Evolutionary conservation across 1,140 invertebrate species (phyloP).

Genomic region (Arctopsyche grandis): DNA sequence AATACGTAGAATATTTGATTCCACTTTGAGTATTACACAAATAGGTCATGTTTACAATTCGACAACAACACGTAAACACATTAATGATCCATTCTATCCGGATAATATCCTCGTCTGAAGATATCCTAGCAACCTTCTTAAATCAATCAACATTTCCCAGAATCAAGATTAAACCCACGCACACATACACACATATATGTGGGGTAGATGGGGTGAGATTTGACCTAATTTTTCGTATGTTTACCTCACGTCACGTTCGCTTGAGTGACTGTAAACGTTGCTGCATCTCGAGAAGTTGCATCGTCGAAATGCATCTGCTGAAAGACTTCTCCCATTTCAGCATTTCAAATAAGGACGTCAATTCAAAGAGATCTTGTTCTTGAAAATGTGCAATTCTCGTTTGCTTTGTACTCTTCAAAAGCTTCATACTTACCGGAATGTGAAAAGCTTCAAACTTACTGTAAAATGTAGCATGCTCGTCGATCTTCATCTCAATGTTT

Average conservation of each 20-base stretch:
- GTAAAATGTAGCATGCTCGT: too few relatives aligned
- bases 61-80: background rate
- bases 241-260: background rate
- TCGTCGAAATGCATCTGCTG: background rate
- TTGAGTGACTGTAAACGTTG: background rate
- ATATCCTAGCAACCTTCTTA: background rate
- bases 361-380: too few relatives aligned
- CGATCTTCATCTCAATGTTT: too few relatives aligned
- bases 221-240: constrained; percentile 6
- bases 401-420: too few relatives aligned
- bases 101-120: background rate
- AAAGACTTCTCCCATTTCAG: background rate
- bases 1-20: too few relatives aligned
- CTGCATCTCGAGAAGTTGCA: background rate
- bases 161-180: background rate
- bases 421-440: too few relatives aligned
- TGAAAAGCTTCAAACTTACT: too few relatives aligned
- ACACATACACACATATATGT: background rate
- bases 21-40: background rate
- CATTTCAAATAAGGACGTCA: too few relatives aligned
- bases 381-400: too few relatives aligned
- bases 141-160: constrained; percentile 14
- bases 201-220: background rate
- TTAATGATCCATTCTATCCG: background rate
- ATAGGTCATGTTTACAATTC: constrained; percentile 12